Evolutionary conservation across 2,888 invertebrate genomes (phyloP).

Genomic region (Tetheella fluctuosa): DNA sequence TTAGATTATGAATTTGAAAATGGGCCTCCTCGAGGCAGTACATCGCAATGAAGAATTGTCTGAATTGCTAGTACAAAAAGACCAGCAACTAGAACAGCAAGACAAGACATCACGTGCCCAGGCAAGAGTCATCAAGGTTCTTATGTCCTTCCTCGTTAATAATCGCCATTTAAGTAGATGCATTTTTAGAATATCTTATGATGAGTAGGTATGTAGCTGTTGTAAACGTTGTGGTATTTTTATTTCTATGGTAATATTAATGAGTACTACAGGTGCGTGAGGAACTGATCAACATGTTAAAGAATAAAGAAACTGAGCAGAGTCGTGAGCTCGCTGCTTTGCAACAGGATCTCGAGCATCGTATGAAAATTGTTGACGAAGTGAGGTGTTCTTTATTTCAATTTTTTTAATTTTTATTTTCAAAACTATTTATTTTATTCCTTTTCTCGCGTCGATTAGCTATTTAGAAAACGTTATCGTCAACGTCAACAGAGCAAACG

Average conservation of each 20-base stretch:
- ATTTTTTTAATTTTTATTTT: slow-evolving; percentile 27
- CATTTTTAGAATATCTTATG: no score
- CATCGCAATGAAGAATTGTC: slow-evolving; percentile 78
- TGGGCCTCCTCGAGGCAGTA: slow-evolving; percentile 71
- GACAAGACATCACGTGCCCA: slow-evolving; percentile 85
- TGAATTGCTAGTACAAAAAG: slow-evolving; percentile 79
- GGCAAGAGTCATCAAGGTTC: slow-evolving; percentile 85
- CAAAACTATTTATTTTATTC: slow-evolving; percentile 22
- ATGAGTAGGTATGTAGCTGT: neutral
- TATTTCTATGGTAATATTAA: slow-evolving; percentile 18
- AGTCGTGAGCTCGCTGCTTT: slow-evolving; percentile 72
- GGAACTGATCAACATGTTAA: slow-evolving; percentile 84
- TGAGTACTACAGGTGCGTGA: slow-evolving; percentile 76
- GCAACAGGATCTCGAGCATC: slow-evolving; percentile 73
- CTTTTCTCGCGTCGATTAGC: neutral
- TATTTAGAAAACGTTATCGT: no score
- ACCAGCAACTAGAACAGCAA: slow-evolving; percentile 84
- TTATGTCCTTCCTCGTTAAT: slow-evolving; percentile 40
- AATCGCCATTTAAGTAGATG: slow-evolving; percentile 1
- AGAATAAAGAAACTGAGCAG: slow-evolving; percentile 82
- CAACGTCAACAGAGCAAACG: no score
- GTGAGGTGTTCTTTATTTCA: slow-evolving; percentile 53
- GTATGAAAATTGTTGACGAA: slow-evolving; percentile 80
- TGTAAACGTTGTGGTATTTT: slow-evolving; percentile 22
- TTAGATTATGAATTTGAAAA: slow-evolving; percentile 75